Evolutionary conservation across 2,113 vertebrate species (phyloP), one percentile per base, ranked within the genome.

Genomic region (Cisticola juncidis): DNA sequence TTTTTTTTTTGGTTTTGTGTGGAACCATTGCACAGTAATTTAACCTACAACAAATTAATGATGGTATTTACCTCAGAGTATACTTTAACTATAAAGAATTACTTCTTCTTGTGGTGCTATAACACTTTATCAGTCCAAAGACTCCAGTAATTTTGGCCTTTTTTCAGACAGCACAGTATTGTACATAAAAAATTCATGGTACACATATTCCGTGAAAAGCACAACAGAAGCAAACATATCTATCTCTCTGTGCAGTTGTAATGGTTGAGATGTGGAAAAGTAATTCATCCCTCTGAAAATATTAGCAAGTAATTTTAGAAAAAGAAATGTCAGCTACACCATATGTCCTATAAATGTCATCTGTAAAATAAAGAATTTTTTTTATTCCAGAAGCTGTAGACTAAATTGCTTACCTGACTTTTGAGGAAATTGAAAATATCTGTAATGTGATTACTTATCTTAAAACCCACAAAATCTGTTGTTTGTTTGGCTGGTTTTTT

Each of bases 201-300:
- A 61, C 25, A 47, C n/a, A 47, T 80, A 72, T 19, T 16, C 29
- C 26, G 77, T 61, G 36, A 82, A 90, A 95, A 92, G 23, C 35
- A 92, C 79, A 94, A 14, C 33, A 64, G 29, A 84, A 87, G 44
- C 35, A 78, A 79, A 70, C 57, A 28, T 58, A 86, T 90, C 50
- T 79, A 14, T 77, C 51, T 93, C 50, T 54, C 18, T 47, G 40
- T 73, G 51, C 26, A 69, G 31, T 42, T 80, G 56, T 31, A 90
- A 24, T 70, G 50, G 54, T 51, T 85, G 66, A 95, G 48, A 57
- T 51, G 38, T 58, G 24, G 35, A 94, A 88, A 54, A 88, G 51
- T 91, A 96, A 96, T 88, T 93, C 24, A 56, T 44, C 22, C 35
- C 12, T 92, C 68, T 51, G 70, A 94, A 96, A 92, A 93, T 83